A percentile compares a stretch with the other conserved stretches of the same genome.
Conservation (phyloP, 1,140 invertebrate species). For the Pseudobourletiella spinata region DNA sequence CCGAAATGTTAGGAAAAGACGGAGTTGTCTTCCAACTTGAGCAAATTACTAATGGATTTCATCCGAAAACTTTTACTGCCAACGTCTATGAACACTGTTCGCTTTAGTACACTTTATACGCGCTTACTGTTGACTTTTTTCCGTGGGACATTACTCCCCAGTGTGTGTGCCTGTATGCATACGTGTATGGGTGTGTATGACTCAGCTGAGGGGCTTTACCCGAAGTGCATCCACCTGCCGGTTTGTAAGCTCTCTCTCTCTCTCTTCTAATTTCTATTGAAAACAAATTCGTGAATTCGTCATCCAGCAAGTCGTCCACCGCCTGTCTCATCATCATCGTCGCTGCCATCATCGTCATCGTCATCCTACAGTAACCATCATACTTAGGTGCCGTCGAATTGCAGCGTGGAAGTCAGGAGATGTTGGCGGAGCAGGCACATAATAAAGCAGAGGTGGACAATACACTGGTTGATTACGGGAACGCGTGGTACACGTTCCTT, state of each 20-base stretch:
- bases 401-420: no score
- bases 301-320: not conserved
- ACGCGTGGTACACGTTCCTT: not conserved
- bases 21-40: no score
- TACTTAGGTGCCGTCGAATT: no score
- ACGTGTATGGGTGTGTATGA: not conserved
- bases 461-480: not conserved
- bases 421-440: no score
- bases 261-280: not conserved
- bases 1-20: no score
- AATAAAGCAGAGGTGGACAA: not conserved
- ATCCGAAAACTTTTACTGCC: no score
- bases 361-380: not conserved
- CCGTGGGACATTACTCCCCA: constrained; percentile 14
- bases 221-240: no score
- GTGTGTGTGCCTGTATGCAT: not conserved
- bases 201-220: no score
- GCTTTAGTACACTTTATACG: no score
- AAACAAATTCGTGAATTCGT: not conserved
- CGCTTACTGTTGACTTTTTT: constrained; percentile 13
- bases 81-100: no score
- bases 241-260: not conserved
- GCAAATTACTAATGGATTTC: no score
- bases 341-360: no score
- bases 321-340: not conserved